Percentiles rank a stretch among this genome's conserved stretches.
These are phyloP conservation scores for Sus cebifrons DNA, from an alignment of 2,797 vertebrate species.

Conservation along the genomic window DNA sequence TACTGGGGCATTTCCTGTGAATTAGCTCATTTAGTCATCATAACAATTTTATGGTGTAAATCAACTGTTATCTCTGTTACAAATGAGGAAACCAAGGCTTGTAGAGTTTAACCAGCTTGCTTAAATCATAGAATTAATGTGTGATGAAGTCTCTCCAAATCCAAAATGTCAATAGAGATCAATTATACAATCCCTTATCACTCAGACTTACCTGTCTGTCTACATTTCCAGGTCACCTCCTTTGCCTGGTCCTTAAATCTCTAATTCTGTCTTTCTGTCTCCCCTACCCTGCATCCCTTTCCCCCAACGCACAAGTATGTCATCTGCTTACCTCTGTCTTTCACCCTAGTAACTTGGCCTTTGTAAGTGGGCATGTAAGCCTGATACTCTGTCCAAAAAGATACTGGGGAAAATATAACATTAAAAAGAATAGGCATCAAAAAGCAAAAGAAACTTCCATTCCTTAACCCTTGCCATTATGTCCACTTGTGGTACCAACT, in stretches of 20 bases:
- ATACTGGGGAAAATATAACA: background rate
- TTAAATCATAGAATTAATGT: background rate
- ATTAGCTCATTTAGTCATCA: background rate
- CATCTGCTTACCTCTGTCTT: background rate
- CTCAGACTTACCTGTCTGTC: background rate
- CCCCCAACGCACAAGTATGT: background rate
- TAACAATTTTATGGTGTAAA: background rate
- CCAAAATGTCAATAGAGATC: background rate
- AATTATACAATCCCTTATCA: background rate
- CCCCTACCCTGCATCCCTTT: background rate
- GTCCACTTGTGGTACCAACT: background rate
- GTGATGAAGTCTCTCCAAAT: background rate
- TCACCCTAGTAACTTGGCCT: background rate
- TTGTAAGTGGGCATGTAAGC: background rate
- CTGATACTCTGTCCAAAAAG: background rate
- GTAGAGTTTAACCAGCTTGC: background rate
- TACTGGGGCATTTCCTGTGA: background rate
- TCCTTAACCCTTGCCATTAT: background rate
- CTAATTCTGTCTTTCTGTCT: background rate
- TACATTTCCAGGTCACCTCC: background rate
- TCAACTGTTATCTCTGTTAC: background rate
- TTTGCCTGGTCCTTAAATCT: background rate
- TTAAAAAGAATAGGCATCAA: background rate
- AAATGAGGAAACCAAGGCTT: background rate
- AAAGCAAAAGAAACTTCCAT: background rate